Evolutionary conservation across 1,140 invertebrate genomes (phyloP).

Genomic region (Caenorhabditis inopinata): DNA sequence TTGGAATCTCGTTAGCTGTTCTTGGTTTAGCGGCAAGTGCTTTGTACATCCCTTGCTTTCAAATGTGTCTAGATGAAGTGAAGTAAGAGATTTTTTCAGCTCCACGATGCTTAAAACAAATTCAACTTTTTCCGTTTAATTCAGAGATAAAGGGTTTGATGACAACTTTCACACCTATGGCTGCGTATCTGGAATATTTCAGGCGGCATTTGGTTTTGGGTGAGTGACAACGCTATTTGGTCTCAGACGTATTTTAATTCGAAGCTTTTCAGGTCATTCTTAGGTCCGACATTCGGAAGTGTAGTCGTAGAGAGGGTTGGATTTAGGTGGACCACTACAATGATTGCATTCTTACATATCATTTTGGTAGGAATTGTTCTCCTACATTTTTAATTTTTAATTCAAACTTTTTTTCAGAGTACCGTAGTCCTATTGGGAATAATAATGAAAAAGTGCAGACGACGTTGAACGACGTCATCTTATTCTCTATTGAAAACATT

Average conservation of each 20-base stretch:
- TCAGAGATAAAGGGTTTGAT: conserved; percentile 58
- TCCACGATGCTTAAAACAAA: too few species aligned
- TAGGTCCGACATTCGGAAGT: conserved; percentile 60
- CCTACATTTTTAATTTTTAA: too few species aligned
- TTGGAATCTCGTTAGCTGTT: conserved; percentile 60
- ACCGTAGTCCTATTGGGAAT: neutral
- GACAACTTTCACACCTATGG: conserved; percentile 66
- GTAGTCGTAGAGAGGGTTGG: conserved; percentile 58
- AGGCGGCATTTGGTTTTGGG: conserved; percentile 64
- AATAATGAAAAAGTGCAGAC: neutral
- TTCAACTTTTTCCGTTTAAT: too few species aligned
- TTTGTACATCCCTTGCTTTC: conserved; percentile 66
- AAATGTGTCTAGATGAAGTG: conserved; percentile 64
- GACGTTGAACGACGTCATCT: neutral
- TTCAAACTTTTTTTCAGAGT: neutral
- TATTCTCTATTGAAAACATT: too few species aligned
- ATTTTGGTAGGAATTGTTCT: conserved; percentile 54
- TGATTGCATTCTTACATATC: conserved; percentile 60
- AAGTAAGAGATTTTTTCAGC: too few species aligned
- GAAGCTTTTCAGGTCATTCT: conserved; percentile 35
- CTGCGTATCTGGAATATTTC: conserved; percentile 65
- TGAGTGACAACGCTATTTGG: conserved; percentile 20
- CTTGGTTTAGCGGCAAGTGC: conserved; percentile 64
- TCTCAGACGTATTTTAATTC: neutral
- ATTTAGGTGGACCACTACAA: conserved; percentile 62